A percentile compares a stretch with the other conserved stretches of the same genome.
Conservation (phyloP, 2,888 invertebrate genomes). For the Drosophila fulvimacula region DNA sequence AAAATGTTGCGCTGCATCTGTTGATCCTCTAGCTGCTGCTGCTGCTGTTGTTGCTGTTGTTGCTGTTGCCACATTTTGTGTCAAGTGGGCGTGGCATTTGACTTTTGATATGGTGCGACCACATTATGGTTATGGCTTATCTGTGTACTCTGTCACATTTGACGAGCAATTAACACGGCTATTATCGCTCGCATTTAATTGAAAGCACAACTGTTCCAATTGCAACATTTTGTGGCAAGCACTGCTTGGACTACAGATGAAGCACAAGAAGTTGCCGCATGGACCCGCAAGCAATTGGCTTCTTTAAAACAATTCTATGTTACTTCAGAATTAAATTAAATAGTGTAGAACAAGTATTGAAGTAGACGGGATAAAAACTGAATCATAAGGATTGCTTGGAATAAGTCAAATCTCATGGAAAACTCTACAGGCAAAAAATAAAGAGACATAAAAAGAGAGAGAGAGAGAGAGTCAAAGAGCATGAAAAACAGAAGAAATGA, state of each 20-base stretch:
- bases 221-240: conserved; percentile 11
- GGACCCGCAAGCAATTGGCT: not conserved
- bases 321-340: not conserved
- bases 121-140: conserved; percentile 61
- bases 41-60: not conserved
- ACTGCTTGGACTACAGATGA: not conserved
- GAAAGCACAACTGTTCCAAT: conserved; percentile 67
- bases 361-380: too few relatives aligned
- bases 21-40: conserved; percentile 45
- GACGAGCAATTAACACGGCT: conserved; percentile 73
- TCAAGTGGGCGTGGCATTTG: conserved; percentile 66
- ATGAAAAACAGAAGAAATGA: too few relatives aligned
- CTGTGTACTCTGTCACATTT: conserved; percentile 48
- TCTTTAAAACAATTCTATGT: not conserved
- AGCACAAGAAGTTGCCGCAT: not conserved
- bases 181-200: conserved; percentile 58
- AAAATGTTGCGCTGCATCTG: conserved; percentile 70
- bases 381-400: too few relatives aligned
- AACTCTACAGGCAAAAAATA: too few relatives aligned
- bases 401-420: too few relatives aligned
- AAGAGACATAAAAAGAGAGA: too few relatives aligned
- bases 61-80: conserved; percentile 11
- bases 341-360: too few relatives aligned
- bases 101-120: conserved; percentile 54
- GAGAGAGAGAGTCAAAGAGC: too few relatives aligned